These are phyloP conservation scores for Zelostemma sp. DNA, from an alignment of 1,140 invertebrate species.

Conservation along the genomic window DNA sequence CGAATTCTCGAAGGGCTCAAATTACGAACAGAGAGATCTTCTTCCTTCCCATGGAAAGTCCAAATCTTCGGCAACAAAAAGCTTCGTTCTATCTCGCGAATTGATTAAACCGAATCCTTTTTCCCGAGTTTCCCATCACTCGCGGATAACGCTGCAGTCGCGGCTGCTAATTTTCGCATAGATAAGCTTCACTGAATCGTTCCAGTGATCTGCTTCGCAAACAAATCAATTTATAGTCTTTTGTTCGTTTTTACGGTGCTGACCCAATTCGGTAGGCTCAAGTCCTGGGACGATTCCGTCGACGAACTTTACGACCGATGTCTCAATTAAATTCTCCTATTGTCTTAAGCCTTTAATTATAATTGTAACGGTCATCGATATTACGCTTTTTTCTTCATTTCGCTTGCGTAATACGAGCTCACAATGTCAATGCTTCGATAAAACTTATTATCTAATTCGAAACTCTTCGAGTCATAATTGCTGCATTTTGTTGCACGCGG, in stretches of 20 bases:
- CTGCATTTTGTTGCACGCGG: background rate
- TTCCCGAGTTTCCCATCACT: slow-evolving; percentile 18
- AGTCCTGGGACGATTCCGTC: slow-evolving; percentile 12
- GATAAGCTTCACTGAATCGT: slow-evolving; percentile 47
- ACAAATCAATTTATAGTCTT: slow-evolving; percentile 42
- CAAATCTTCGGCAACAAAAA: background rate
- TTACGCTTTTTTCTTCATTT: background rate
- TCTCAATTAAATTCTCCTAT: slow-evolving; percentile 9
- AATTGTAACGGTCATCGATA: slow-evolving; percentile 7
- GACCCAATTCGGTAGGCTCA: slow-evolving; percentile 26
- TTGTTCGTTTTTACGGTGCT: slow-evolving; percentile 36
- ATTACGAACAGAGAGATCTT: background rate
- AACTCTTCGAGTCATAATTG: too few relatives aligned
- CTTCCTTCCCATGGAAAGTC: background rate
- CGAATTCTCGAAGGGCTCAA: slow-evolving; percentile 6
- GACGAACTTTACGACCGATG: slow-evolving; percentile 28
- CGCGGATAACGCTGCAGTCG: slow-evolving; percentile 31
- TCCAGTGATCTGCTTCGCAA: slow-evolving; percentile 47
- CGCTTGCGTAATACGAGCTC: background rate
- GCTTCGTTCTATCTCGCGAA: background rate
- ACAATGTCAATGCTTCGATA: background rate
- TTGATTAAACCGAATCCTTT: slow-evolving; percentile 17
- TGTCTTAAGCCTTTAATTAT: slow-evolving; percentile 6
- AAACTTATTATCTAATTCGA: background rate
- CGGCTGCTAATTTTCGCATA: slow-evolving; percentile 34